Conservation (phyloP, 2,888 invertebrate genomes). For the Nomada lathburiana region DNA sequence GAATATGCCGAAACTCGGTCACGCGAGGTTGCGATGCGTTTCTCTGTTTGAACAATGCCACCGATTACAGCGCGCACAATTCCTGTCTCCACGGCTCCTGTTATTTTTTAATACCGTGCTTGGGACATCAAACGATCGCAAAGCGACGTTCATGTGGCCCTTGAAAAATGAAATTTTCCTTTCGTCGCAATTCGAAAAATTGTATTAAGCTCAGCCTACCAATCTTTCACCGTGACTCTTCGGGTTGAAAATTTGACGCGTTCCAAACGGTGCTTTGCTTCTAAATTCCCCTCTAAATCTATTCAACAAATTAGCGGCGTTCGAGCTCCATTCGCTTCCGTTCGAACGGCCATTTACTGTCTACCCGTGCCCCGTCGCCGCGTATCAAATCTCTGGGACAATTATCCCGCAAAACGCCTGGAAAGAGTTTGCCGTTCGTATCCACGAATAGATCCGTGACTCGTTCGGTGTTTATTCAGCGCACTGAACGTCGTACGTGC, state of each 20-base stretch:
- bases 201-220: no score
- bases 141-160: no score
- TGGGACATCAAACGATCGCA: no score
- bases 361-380: neutral
- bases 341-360: conserved; percentile 19
- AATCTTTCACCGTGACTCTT: no score
- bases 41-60: neutral
- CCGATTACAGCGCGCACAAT: neutral
- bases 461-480: conserved; percentile 78
- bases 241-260: no score
- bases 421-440: conserved; percentile 51
- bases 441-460: conserved; percentile 62
- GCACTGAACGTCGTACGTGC: conserved; percentile 76
- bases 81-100: no score
- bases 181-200: no score
- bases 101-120: no score
- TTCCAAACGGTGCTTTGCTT: no score
- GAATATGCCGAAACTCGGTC: conserved; percentile 58
- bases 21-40: conserved; percentile 1
- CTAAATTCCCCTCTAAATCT: no score
- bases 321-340: neutral
- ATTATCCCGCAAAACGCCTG: conserved; percentile 67
- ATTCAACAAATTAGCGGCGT: no score
- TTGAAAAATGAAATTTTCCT: no score
- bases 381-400: conserved; percentile 54